Conservation (phyloP, 2,888 invertebrate species). For the Drosophila prolongata region DNA sequence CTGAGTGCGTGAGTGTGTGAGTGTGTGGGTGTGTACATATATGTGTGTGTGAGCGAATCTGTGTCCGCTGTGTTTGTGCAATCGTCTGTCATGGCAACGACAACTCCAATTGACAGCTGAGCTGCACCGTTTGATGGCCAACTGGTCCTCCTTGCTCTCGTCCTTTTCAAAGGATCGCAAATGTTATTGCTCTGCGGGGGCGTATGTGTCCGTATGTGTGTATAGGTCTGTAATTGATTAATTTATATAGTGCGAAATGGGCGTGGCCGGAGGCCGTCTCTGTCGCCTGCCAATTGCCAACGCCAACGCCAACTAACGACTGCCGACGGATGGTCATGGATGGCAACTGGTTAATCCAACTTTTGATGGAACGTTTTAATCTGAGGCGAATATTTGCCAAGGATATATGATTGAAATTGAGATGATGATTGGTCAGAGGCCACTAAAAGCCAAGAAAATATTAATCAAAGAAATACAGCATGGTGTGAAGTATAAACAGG, state of each 20-base stretch:
- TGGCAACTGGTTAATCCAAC: conserved; percentile 2
- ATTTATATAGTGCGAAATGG: conserved; percentile 60
- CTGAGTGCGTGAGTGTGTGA: conserved; percentile 1
- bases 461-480: background rate
- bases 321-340: conserved; percentile 1
- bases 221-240: conserved; percentile 68
- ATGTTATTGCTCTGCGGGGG: conserved; percentile 29
- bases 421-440: background rate
- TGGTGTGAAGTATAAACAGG: no score
- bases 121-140: conserved; percentile 58
- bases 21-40: conserved; percentile 1
- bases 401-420: background rate
- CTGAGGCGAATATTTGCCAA: conserved; percentile 1
- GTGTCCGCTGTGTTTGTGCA: conserved; percentile 45
- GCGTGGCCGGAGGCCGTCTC: conserved; percentile 28
- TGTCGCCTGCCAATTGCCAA: conserved; percentile 11
- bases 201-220: conserved; percentile 15
- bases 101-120: conserved; percentile 69
- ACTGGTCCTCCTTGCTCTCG: conserved; percentile 3
- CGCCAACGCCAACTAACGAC: conserved; percentile 7
- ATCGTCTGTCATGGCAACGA: conserved; percentile 64
- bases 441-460: background rate
- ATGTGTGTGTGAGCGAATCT: conserved; percentile 23
- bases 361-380: conserved; percentile 8
- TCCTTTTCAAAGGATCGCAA: conserved; percentile 15